Evolutionary conservation across 2,113 vertebrate genomes (phyloP), one percentile per base, ranked within the genome.

Genomic region (Psilopogon haemacephalus): DNA sequence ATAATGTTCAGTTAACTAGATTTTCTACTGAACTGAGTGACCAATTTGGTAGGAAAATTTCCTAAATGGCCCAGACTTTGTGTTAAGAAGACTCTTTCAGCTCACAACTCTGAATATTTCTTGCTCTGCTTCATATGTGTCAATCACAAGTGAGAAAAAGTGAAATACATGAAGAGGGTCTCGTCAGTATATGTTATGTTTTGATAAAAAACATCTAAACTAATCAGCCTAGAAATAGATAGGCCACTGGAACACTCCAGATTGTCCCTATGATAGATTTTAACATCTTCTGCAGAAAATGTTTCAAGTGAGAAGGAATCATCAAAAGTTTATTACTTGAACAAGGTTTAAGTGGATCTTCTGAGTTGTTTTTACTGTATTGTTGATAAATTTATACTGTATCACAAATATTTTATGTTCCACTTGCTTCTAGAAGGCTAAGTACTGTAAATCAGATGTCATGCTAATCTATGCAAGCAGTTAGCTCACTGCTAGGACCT

Each of bases 371-470:
- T 94, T 65, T 80, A 6, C n/a, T 86, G 20, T 52, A 32, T 27
- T 63, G 8, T 24, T 5, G 16, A 5, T 28, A 90, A 88, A 83
- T 70, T n/a, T 35, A 84, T 27, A 48, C 5, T 24, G 64, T 50
- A 59, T 17, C 35, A 40, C 13, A 81, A 15, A 76, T 87, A 95
- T 33, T 79, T 75, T 93, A 55, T 82, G 24, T 65, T 94, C 26
- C 32, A 14, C 67, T 93, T 88, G 8, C 38, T 90, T 87, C 69
- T 67, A 50, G 48, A 18, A 50, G 71, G 8, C 50, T 85, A 64
- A 85, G 94, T 60, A 86, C 17, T 59, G n/a, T 13, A 92, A 88
- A 94, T 92, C 55, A 37, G 42, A 91, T 90, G 90, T 94, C 62
- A 38, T 78, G 50, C 50, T 78, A 73, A 77, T 8, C 37, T 90